Base-by-base conservation (phyloP, 2,888 invertebrate species). In the Dichetophora obliterata region DNA sequence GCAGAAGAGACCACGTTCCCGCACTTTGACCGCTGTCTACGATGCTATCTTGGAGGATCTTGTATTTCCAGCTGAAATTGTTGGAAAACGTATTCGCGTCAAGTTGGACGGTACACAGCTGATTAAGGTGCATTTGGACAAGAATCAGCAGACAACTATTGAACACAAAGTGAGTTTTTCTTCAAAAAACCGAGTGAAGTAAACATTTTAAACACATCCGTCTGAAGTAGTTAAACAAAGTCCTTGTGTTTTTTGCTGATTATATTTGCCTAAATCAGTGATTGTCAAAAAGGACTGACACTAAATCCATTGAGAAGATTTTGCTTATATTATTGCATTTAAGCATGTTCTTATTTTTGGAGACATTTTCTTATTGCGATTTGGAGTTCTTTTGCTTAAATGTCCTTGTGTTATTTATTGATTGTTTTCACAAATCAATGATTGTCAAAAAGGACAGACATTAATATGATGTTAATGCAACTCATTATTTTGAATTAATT, bases 21-120 rank as follows among this genome's bases (percentile, higher is more conserved):
- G 99, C 86, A 99, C 99, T 68, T 91, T 99, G 84, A 99, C 99
- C 75, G 93, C 98, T 83, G 99, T 99, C 54, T 99, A 99, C 87
- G 98, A 99, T 89, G 96, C 97, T 76, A 96, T 99, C 86, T 91
- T 99, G 81, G 98, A 98, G 89, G 99, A 99, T 91, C 91, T 99
- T 84, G 98, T 99, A 77, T 99, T 95, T 91, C 99, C 99, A 37
- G 98, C 99, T 74, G 99, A 99, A 91, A 98, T 99, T 85, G 98
- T 99, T 59, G 99, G 99, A 88, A 99, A 98, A 91, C 93, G 99
- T 82, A 98, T 98, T 88, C 93, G 99, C 83, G 95, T 99, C 79
- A 97, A 96, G 90, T 91, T 98, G 85, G 99, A 99, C 89, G 99
- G 99, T 81, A 95, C 97, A 66, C 95, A 98, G 87, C 92, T 99